A percentile compares a stretch with the other conserved stretches of the same genome.
Conservation (phyloP, 2,113 vertebrate species). For the Sigmodon hispidus region DNA sequence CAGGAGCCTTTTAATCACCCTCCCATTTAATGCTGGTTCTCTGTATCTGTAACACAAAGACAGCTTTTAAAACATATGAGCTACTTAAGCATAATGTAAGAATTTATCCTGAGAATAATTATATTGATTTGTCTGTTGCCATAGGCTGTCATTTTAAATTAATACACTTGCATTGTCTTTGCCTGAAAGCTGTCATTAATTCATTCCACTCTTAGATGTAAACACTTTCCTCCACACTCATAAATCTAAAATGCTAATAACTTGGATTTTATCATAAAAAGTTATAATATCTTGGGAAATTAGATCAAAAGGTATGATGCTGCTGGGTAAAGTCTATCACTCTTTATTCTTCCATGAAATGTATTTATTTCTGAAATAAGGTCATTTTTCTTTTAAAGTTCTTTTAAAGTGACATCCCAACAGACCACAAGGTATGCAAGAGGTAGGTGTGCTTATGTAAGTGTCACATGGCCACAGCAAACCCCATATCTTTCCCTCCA, state of each 20-base stretch:
- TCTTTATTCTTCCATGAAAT: not conserved
- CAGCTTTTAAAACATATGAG: not conserved
- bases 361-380: constrained; percentile 58
- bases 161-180: constrained; percentile 70
- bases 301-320: not conserved
- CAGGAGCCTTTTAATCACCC: constrained; percentile 5
- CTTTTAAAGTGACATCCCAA: constrained; percentile 8
- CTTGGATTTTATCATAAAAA: constrained; percentile 62
- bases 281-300: constrained; percentile 66
- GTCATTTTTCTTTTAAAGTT: constrained; percentile 20
- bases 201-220: constrained; percentile 61
- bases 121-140: constrained; percentile 65
- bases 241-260: constrained; percentile 66
- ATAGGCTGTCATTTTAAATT: constrained; percentile 61
- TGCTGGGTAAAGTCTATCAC: constrained; percentile 48
- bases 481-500: not conserved
- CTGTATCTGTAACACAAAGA: not conserved
- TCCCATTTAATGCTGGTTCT: constrained; percentile 1
- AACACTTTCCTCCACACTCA: constrained; percentile 51
- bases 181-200: constrained; percentile 77
- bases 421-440: not conserved
- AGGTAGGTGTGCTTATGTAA: constrained; percentile 25
- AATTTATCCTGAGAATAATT: constrained; percentile 65
- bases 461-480: not conserved
- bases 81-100: constrained; percentile 62